These are phyloP conservation scores for Leucophora obtusa DNA, from an alignment of 2,888 invertebrate genomes.

Conservation along the genomic window DNA sequence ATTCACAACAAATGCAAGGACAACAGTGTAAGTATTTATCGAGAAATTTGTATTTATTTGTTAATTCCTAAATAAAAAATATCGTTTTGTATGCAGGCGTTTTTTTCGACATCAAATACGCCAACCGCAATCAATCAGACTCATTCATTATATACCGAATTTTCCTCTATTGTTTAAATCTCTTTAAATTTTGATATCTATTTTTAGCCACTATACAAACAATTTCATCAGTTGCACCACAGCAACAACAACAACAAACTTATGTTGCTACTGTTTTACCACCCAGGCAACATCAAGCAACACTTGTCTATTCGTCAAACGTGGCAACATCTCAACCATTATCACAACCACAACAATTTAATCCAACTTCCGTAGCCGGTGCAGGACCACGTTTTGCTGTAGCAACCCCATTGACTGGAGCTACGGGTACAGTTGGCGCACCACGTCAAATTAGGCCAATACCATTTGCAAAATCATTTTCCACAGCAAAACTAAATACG, in stretches of 20 bases:
- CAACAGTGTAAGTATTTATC: conserved; percentile 68
- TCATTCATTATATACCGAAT: not conserved
- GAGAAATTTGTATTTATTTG: too few relatives aligned
- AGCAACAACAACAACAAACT: conserved; percentile 70
- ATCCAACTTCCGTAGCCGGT: conserved; percentile 67
- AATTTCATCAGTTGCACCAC: conserved; percentile 65
- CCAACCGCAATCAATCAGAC: too few relatives aligned
- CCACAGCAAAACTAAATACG: conserved; percentile 75
- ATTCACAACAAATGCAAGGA: conserved; percentile 62
- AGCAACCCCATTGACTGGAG: conserved; percentile 70
- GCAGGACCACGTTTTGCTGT: conserved; percentile 75
- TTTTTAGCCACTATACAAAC: conserved; percentile 68
- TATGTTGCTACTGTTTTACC: conserved; percentile 78
- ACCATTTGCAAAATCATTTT: conserved; percentile 75
- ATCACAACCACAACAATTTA: conserved; percentile 74
- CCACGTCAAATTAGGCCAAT: conserved; percentile 78
- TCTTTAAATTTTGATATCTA: conserved; percentile 21
- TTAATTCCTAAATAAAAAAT: too few relatives aligned
- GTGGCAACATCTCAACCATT: conserved; percentile 70
- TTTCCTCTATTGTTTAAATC: not conserved
- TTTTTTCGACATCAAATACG: too few relatives aligned
- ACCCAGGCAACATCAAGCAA: conserved; percentile 76
- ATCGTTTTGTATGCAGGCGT: too few relatives aligned
- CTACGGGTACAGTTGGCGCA: conserved; percentile 69
- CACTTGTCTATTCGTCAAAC: conserved; percentile 77